Evolutionary conservation across 1,140 invertebrate species (phyloP), one percentile per base, ranked within the genome.

Genomic region (Brachionus rotundiformis): DNA sequence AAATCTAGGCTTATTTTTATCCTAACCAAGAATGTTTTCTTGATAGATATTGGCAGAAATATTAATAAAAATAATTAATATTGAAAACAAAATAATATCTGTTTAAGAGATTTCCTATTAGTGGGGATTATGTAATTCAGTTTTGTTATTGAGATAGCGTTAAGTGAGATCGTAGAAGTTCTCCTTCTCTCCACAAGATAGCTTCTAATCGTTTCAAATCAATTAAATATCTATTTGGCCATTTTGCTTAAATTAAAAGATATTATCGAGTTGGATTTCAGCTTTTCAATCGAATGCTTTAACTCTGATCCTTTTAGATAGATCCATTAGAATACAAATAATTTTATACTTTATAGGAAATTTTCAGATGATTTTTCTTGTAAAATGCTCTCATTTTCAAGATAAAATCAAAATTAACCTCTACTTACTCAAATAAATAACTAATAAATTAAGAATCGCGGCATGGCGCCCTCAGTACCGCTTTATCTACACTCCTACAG

Each of bases 111-210:
- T 68, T 33, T 63, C 61, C 61, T 63, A 29, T 63, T 23, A 54
- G 47, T 19, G 19, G 23, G 8, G 63, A 68, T 68, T 68, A 68
- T 68, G 63, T 68, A 68, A 68, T 54, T 54, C 63, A 31, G 36
- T 16, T 68, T 36, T 36, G 33, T 13, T 33, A 68, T 39, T 19
- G 33, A 68, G 33, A 68, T 68, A 68, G 33, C 31, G 63, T 36
- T 68, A 33, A 68, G 31, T 19, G 16, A 68, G 27, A 68, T 36
- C 11, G 36, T 27, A 31, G 36, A 36, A 68, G 33, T 16, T 33
- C 36, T 68, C 16, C n/a, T 68, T 3, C 33, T 68, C 31, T 36
- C 31, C 19, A 33, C 33, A 63, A 63, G 29, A 63, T 63, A 29
- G 29, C 10, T 33, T 68, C 33, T 19, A 36, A 36, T 36, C 33